phyloP scores from a whole-genome alignment of 2,797 vertebrate species.

The Fistularia tabacaria region DNA sequence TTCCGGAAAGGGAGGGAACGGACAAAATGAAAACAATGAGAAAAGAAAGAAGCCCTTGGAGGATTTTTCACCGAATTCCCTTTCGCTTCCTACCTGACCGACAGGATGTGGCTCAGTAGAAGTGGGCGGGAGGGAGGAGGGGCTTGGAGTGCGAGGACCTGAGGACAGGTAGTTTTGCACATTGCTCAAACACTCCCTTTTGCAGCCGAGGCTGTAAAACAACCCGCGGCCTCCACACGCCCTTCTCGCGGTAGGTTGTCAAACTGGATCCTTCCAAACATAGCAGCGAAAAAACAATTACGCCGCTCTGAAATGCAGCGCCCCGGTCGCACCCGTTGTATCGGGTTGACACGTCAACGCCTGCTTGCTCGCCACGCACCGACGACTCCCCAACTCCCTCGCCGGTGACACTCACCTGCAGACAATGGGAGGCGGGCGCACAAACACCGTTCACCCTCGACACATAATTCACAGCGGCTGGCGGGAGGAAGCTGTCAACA shows the following conservation, averaged over 20 bases:
- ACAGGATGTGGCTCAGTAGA: not conserved
- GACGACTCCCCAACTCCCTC: constrained; percentile 36
- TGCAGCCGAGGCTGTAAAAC: constrained; percentile 11
- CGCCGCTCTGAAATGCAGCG: constrained; percentile 49
- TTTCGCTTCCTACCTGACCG: too few species aligned
- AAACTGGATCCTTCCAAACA: constrained; percentile 70
- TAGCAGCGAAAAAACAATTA: constrained; percentile 33
- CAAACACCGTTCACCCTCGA: constrained; percentile 22
- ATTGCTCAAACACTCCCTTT: not conserved
- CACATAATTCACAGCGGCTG: constrained; percentile 59
- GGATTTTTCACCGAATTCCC: constrained; percentile 13
- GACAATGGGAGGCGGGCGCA: constrained; percentile 16
- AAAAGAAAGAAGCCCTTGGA: constrained; percentile 20
- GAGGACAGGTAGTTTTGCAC: not conserved
- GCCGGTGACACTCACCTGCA: constrained; percentile 7
- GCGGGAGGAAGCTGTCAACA: constrained; percentile 42
- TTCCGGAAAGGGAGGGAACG: too few species aligned
- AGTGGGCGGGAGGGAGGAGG: constrained; percentile 44
- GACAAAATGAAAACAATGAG: constrained; percentile 14
- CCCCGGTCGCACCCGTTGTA: constrained; percentile 8
- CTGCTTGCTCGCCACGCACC: not conserved
- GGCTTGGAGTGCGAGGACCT: constrained; percentile 1
- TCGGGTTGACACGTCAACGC: not conserved
- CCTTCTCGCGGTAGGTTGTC: constrained; percentile 61
- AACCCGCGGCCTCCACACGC: constrained; percentile 51